These are phyloP conservation scores for Amphiduros pacificus DNA, from an alignment of 2,888 invertebrate species.

Conservation along the genomic window DNA sequence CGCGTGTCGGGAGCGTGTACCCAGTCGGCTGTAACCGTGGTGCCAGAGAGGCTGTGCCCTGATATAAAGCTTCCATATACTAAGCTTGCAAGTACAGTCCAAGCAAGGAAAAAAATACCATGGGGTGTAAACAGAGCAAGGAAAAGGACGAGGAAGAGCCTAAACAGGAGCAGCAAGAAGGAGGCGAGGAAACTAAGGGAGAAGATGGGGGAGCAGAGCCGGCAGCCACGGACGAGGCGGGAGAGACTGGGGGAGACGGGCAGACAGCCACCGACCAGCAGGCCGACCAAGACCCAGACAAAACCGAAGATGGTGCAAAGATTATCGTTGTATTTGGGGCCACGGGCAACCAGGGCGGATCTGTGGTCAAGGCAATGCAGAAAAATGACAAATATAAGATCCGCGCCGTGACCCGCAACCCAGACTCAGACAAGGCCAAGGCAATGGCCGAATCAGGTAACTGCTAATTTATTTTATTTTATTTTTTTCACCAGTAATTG, in stretches of 20 bases:
- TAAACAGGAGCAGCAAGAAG: not conserved
- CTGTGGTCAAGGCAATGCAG: conserved; percentile 42
- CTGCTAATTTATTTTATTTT: too few relatives aligned
- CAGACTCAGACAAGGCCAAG: conserved; percentile 41
- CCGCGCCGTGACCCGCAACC: conserved; percentile 44
- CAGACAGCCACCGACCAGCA: not conserved
- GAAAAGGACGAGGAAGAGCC: conserved; percentile 11
- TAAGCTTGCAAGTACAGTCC: too few relatives aligned
- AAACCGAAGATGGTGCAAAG: too few relatives aligned
- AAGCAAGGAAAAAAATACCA: not conserved
- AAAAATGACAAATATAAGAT: conserved; percentile 39
- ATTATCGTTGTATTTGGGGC: conserved; percentile 50
- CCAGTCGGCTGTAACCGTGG: too few relatives aligned
- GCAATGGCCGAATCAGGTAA: conserved; percentile 43
- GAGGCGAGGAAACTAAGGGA: too few relatives aligned
- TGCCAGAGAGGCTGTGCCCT: too few relatives aligned
- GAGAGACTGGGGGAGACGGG: conserved; percentile 1
- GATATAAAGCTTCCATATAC: too few relatives aligned
- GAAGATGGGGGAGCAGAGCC: not conserved
- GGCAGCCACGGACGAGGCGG: not conserved
- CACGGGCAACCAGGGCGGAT: conserved; percentile 49
- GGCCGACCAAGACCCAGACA: too few relatives aligned
- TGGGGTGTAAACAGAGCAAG: conserved; percentile 24
- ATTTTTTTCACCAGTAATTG: too few relatives aligned
- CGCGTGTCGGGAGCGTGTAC: too few relatives aligned